Conservation (phyloP, 1,140 invertebrate genomes). For the Zaprionus africanus region DNA sequence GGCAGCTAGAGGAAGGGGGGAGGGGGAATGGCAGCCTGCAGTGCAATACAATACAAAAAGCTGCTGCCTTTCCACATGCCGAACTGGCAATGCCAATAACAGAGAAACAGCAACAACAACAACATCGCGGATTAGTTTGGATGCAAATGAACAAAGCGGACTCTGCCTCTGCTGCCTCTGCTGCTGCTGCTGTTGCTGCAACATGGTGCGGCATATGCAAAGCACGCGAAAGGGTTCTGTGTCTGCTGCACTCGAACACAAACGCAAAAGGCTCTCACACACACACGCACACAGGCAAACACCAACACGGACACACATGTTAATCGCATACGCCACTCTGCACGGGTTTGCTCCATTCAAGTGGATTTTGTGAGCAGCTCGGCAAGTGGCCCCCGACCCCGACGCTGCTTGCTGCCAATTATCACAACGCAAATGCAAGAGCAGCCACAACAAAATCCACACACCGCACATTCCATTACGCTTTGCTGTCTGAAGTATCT, state of each 20-base stretch:
- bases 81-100: slow-evolving; percentile 52
- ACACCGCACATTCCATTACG: slow-evolving; percentile 4
- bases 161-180: background rate
- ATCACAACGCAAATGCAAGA: slow-evolving; percentile 37
- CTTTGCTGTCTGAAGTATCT: background rate
- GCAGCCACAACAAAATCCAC: slow-evolving; percentile 2
- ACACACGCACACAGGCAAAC: slow-evolving; percentile 18
- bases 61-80: slow-evolving; percentile 5
- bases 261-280: slow-evolving; percentile 43
- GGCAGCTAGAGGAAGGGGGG: background rate
- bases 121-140: slow-evolving; percentile 61
- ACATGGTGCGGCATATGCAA: slow-evolving; percentile 68
- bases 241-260: slow-evolving; percentile 68
- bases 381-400: slow-evolving; percentile 30
- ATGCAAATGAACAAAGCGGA: slow-evolving; percentile 77
- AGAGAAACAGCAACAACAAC: slow-evolving; percentile 20
- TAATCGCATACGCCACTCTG: slow-evolving; percentile 52
- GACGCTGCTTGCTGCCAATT: slow-evolving; percentile 44
- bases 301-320: slow-evolving; percentile 30
- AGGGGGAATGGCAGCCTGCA: slow-evolving; percentile 38
- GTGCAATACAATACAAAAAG: slow-evolving; percentile 33
- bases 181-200: slow-evolving; percentile 21
- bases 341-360: slow-evolving; percentile 13
- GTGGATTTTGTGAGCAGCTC: slow-evolving; percentile 45
- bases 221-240: slow-evolving; percentile 48